Evolutionary conservation across 2,888 invertebrate species (phyloP).

Genomic region (Salpingus planirostris): DNA sequence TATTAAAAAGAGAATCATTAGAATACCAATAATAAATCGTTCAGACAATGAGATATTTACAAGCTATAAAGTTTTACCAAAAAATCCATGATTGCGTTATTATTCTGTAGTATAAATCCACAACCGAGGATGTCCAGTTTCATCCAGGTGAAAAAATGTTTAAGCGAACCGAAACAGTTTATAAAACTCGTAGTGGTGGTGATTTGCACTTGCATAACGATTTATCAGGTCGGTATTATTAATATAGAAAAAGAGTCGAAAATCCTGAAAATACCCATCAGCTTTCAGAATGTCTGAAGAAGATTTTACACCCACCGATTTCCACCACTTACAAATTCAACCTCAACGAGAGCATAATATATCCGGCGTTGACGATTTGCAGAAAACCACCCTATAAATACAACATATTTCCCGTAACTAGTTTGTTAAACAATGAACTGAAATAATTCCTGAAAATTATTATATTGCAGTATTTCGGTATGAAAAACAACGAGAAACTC

Average conservation of each 20-base stretch:
- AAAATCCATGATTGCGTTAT: too few relatives aligned
- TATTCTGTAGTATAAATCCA: too few relatives aligned
- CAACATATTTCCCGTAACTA: not conserved
- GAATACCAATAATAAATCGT: too few relatives aligned
- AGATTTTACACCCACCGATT: slow-evolving; percentile 53
- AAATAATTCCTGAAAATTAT: not conserved
- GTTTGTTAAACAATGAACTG: too few relatives aligned
- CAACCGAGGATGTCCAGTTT: too few relatives aligned
- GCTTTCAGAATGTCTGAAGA: slow-evolving; percentile 52
- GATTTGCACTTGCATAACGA: slow-evolving; percentile 47
- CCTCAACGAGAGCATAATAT: slow-evolving; percentile 55
- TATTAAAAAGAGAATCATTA: too few relatives aligned
- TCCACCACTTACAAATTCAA: slow-evolving; percentile 60
- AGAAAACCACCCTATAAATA: slow-evolving; percentile 56
- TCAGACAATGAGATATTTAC: too few relatives aligned
- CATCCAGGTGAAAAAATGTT: slow-evolving; percentile 32
- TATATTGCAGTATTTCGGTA: not conserved
- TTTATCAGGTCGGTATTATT: slow-evolving; percentile 46
- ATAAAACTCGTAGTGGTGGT: slow-evolving; percentile 49
- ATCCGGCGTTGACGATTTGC: slow-evolving; percentile 62
- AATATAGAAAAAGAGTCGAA: slow-evolving; percentile 16
- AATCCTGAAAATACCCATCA: slow-evolving; percentile 24
- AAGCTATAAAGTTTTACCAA: too few relatives aligned
- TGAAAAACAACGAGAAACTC: not conserved
- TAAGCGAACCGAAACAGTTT: slow-evolving; percentile 48